phyloP scores from a whole-genome alignment of 2,113 vertebrate species.

The Nannospalax galili region DNA sequence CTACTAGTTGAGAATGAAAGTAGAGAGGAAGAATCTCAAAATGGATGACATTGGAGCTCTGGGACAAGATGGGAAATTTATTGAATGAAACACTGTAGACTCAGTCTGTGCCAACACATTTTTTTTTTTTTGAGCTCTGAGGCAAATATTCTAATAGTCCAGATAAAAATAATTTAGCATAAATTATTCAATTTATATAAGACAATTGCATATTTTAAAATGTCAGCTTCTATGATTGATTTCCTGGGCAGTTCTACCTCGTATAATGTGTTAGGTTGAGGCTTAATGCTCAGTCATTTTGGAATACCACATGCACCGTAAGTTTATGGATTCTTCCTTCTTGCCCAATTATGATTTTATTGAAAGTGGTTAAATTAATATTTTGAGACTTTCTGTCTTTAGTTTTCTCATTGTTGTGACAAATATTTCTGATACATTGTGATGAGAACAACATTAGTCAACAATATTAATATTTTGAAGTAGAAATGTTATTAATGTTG shows the following conservation, averaged over 20 bases:
- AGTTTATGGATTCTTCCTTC: background rate
- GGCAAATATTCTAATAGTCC: constrained; percentile 46
- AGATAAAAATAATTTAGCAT: constrained; percentile 38
- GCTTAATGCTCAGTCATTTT: background rate
- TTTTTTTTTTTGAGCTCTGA: constrained; percentile 56
- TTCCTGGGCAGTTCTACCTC: background rate
- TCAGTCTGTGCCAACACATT: background rate
- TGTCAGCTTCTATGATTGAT: background rate
- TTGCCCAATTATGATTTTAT: background rate
- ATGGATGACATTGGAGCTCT: background rate
- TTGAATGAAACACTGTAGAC: background rate
- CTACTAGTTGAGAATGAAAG: no score
- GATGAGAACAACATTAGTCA: background rate
- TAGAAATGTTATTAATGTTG: constrained; percentile 20
- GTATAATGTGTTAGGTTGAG: background rate
- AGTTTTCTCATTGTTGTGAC: background rate
- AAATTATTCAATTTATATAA: constrained; percentile 40
- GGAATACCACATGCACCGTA: background rate
- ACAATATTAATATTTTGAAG: background rate
- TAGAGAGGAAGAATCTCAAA: background rate
- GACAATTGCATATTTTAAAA: background rate
- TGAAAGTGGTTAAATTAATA: constrained; percentile 5
- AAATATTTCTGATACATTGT: background rate
- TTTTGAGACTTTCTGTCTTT: background rate
- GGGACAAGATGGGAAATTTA: constrained; percentile 2